Base-by-base conservation (phyloP, 2,113 vertebrate genomes). In the Sitta europaea region DNA sequence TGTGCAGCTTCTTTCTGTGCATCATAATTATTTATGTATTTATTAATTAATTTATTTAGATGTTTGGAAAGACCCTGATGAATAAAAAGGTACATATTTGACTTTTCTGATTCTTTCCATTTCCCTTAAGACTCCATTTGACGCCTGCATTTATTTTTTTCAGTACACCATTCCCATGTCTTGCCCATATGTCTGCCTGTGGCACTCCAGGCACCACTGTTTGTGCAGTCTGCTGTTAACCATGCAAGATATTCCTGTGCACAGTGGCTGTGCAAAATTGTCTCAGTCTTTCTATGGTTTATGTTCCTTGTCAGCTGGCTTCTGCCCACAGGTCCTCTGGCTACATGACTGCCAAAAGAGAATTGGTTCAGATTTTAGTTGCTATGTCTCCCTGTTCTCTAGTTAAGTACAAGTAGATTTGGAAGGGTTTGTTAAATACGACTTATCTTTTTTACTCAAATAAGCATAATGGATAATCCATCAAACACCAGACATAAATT, bases 391-490 rank as follows among this genome's bases (percentile, higher is more conserved):
- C 10, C 33, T 31, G 23, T 77, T 92, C 47, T 84, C 36, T 65
- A n/a, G 20, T 70, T 92, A 75, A 62, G 35, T 14, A 87, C 53
- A 90, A 86, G 48, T 35, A 50, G 23, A 59, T 91, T 75, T 82
- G 71, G 51, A 92, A 86, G 33, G 20, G 50, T 86, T 94, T 93
- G 29, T 62, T 84, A 77, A 68, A 65, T n/a, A 20, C 18, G 83
- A 19, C 19, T 77, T 76, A 61, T 31, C 7, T 7, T 21, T 78
- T 92, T 92, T 48, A 33, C 58, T 88, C 74, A 62, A 72, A 58
- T 55, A 51, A 72, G 5, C 14, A 22, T 33, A 65, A 62, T 3
- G 77, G 22, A 38, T 58, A 88, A 50, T 79, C 45, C 53, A 72
- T 59, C 43, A 76, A 94, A 62, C 50, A 63, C 33, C 54, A 91